Base-by-base conservation (phyloP, 2,113 vertebrate species). In the Chaenogobius annularis region DNA sequence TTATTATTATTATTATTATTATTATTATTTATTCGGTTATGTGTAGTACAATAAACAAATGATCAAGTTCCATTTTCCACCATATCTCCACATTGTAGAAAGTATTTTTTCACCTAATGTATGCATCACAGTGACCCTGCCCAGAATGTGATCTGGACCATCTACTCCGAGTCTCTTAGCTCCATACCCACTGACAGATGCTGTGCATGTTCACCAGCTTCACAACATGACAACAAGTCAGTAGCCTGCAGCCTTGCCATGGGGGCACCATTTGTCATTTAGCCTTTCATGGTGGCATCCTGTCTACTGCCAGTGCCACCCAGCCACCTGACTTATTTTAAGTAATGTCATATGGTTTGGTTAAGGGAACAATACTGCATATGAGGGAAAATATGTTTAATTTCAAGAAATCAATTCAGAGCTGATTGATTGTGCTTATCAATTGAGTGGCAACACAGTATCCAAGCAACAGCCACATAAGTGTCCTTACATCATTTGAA, bases 181-280 rank as follows among this genome's bases (percentile, higher is more conserved):
- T 83, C 77, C 15, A 56, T 70, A 83, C 35, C 75, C 79, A 77
- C 70, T 79, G 74, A 88, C 85, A 88, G 84, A 87, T 85, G 74
- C 86, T 81, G 80, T 64, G 78, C 75, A 69, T 87, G 76, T 87
- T 76, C 72, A 72, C 78, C n/a, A 69, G 73, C 79, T 81, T 88
- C 87, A 77, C 84, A 83, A 74, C 79, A 83, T 13, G 31, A 66
- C 72, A 74, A 58, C 83, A 88, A 84, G 83, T 79, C 81, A 70
- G 84, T 59, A 67, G 88, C 86, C 86, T 82, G 75, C 75, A 88
- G 88, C 82, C 77, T 74, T 66, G 74, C 86, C 83, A 85, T 43
- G 0, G 81, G 87, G 84, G 68, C 79, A 73, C 82, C 74, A 84
- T 88, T 81, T 83, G 76, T 90, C 84, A 89, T 74, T 66, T 72